Base-by-base conservation (phyloP, 2,113 vertebrate species). In the Cariama cristata region DNA sequence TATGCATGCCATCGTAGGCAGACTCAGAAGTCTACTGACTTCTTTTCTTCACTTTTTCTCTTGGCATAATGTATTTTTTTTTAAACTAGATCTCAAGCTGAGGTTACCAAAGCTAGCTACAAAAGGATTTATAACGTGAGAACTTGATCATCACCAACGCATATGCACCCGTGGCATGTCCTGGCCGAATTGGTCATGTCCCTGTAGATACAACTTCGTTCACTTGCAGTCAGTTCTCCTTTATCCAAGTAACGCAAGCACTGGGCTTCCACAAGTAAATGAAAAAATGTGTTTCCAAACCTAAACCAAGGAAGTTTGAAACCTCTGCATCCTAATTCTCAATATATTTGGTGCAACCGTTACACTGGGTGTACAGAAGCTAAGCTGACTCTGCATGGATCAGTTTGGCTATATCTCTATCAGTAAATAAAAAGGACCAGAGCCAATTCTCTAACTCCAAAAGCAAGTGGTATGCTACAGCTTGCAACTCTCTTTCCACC, bases 311-410 rank as follows among this genome's bases (percentile, higher is more conserved):
- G 38, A 93, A n/a, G 8, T 35, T 4, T 67, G 47, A 93, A 64
- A 64, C 60, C 64, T 20, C 49, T 56, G 23, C 44, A 64, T 86
- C 53, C 59, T 60, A 75, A 81, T 79, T 87, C 42, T 32, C 75
- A 69, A 45, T 14, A 5, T 11, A 4, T 42, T 47, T 2, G 1
- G 9, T 50, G 40, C 30, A 72, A 56, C 35, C 2, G 1, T 14
- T 53, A 59, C 12, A 12, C 14, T 42, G 79, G 4, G 15, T 24
- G 5, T 47, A 47, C 44, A 82, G 68, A 85, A 72, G 27, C 20
- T 58, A 58, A 77, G 11, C 19, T 90, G 60, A 22, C n/a, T 56
- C 63, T 68, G n/a, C 18, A 23, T 12, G 38, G 62, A 72, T 73
- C 26, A n/a, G 12, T 79, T 71, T 63, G 56, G 30, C n/a, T 79